Evolutionary conservation across 2,888 invertebrate genomes (phyloP).

Genomic region (Athrips mouffetella): DNA sequence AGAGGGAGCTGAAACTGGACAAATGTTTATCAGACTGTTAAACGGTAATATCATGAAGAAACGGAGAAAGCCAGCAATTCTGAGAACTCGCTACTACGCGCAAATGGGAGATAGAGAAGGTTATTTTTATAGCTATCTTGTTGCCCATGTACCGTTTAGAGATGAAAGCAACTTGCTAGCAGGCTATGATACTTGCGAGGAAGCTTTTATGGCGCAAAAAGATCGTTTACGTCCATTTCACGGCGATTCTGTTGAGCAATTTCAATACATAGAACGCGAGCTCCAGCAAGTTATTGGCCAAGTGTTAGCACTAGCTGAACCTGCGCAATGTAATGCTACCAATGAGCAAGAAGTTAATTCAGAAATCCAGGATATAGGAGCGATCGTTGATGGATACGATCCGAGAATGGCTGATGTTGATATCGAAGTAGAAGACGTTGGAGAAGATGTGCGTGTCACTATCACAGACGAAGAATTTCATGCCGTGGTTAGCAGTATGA

Average conservation of each 20-base stretch:
- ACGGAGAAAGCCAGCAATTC: background rate
- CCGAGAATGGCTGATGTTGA: constrained; percentile 13
- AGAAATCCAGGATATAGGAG: background rate
- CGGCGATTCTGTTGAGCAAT: constrained; percentile 9
- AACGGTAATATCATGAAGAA: constrained; percentile 7
- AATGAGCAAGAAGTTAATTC: background rate
- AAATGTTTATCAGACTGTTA: background rate
- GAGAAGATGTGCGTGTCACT: background rate
- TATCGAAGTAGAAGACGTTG: constrained; percentile 15
- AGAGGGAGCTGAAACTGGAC: background rate
- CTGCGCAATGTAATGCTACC: background rate
- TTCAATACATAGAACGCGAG: constrained; percentile 8
- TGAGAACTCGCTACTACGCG: constrained; percentile 8
- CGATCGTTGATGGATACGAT: constrained; percentile 14
- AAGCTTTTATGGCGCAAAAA: constrained; percentile 9
- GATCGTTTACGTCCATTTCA: constrained; percentile 10
- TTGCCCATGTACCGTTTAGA: constrained; percentile 11
- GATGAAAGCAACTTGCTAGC: constrained; percentile 1
- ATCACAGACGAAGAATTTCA: background rate
- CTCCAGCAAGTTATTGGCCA: constrained; percentile 13
- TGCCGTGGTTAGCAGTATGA: background rate
- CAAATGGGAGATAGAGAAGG: constrained; percentile 11
- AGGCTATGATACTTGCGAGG: constrained; percentile 4
- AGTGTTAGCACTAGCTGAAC: background rate
- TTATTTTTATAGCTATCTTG: constrained; percentile 11